These are phyloP conservation scores for Spodoptera littoralis DNA, from an alignment of 2,888 invertebrate species.

Conservation along the genomic window DNA sequence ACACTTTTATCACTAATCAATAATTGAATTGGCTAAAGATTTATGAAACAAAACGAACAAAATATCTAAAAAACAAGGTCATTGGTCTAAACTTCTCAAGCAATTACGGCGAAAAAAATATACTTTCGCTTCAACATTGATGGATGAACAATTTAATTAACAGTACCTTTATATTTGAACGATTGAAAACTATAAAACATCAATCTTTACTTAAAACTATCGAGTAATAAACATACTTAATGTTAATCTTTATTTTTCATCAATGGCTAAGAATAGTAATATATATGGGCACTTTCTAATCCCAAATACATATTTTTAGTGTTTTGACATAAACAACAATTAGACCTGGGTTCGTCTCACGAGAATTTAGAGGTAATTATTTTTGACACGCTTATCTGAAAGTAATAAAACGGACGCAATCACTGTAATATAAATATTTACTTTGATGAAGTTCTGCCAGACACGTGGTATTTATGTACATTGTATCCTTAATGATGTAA, in stretches of 20 bases:
- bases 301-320: slow-evolving; percentile 14
- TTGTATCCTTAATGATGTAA: no score
- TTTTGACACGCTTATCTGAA: slow-evolving; percentile 3
- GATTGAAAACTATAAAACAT: slow-evolving; percentile 40
- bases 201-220: slow-evolving; percentile 25
- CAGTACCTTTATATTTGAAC: slow-evolving; percentile 19
- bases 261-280: slow-evolving; percentile 21
- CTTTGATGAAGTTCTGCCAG: background rate
- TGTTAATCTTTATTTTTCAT: slow-evolving; percentile 25
- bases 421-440: background rate
- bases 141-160: slow-evolving; percentile 30
- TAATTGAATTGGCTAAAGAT: no score
- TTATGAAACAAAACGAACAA: no score
- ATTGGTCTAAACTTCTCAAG: slow-evolving; percentile 4
- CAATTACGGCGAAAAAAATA: slow-evolving; percentile 9
- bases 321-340: slow-evolving; percentile 21
- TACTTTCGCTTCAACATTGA: slow-evolving; percentile 25
- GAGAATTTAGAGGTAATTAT: slow-evolving; percentile 16
- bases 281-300: slow-evolving; percentile 38
- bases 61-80: background rate
- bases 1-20: no score
- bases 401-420: slow-evolving; percentile 9
- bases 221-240: slow-evolving; percentile 11
- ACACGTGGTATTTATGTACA: background rate
- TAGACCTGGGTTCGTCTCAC: slow-evolving; percentile 4